Percentiles rank a stretch among this genome's conserved stretches.
These are phyloP conservation scores for Ammodytes dubius DNA, from an alignment of 2,113 vertebrate genomes.

Conservation along the genomic window DNA sequence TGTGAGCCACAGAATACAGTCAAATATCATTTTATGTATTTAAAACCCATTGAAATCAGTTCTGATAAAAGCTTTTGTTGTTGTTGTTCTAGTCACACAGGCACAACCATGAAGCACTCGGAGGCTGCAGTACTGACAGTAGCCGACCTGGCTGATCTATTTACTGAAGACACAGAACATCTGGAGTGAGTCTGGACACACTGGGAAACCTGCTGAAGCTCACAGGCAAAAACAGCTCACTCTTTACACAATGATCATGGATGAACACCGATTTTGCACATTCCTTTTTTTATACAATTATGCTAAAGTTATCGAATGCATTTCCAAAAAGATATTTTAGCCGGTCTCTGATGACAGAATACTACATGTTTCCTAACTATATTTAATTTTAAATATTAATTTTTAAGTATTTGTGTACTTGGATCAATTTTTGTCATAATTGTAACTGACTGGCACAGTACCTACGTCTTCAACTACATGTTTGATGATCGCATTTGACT, in stretches of 20 bases:
- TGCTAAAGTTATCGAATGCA: slow-evolving; percentile 9
- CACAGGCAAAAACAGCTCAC: slow-evolving; percentile 2
- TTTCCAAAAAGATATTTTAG: slow-evolving; percentile 47
- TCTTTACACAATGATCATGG: neutral
- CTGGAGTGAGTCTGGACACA: slow-evolving; percentile 83
- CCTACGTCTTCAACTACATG: neutral
- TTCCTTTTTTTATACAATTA: slow-evolving; percentile 69
- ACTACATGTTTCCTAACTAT: slow-evolving; percentile 28
- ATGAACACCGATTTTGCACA: slow-evolving; percentile 64
- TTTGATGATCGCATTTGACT: slow-evolving; percentile 25
- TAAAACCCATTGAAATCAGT: neutral
- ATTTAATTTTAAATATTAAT: slow-evolving; percentile 30
- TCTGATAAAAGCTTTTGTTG: neutral
- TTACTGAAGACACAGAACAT: slow-evolving; percentile 91
- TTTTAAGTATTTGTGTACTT: slow-evolving; percentile 39
- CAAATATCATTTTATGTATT: neutral
- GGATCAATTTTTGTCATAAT: slow-evolving; percentile 14
- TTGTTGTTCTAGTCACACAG: slow-evolving; percentile 86
- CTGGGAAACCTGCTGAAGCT: neutral
- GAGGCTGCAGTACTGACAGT: slow-evolving; percentile 96
- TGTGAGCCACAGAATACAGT: slow-evolving; percentile 52
- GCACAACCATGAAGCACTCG: slow-evolving; percentile 92
- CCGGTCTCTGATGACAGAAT: neutral
- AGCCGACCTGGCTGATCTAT: slow-evolving; percentile 95
- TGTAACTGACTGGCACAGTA: slow-evolving; percentile 21